These are phyloP conservation scores for Candoia aspera DNA, from an alignment of 2,113 vertebrate genomes.

Conservation along the genomic window DNA sequence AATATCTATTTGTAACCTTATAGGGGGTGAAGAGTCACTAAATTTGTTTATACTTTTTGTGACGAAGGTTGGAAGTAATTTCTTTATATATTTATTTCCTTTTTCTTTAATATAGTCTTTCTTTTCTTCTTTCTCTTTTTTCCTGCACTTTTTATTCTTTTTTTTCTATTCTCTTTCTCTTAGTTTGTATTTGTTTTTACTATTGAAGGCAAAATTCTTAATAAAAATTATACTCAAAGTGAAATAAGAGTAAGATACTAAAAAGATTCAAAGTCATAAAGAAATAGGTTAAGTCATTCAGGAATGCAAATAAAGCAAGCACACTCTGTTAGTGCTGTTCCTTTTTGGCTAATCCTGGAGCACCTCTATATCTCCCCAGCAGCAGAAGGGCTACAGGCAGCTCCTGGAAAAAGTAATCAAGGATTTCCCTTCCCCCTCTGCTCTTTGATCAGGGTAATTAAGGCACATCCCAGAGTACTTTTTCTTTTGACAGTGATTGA, in stretches of 20 bases:
- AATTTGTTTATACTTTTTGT: not conserved
- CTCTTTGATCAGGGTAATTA: not conserved
- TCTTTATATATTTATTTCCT: not conserved
- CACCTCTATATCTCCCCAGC: accelerated
- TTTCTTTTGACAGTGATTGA: conserved; percentile 35
- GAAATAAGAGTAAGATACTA: not conserved
- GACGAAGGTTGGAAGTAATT: not conserved
- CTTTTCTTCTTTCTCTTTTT: not conserved
- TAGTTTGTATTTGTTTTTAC: not conserved
- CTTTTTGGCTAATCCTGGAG: not conserved
- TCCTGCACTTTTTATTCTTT: not conserved
- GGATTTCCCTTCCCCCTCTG: not conserved
- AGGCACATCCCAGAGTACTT: not conserved
- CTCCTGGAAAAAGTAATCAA: conserved; percentile 27
- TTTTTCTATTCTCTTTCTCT: not conserved
- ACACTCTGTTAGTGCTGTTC: too few relatives aligned
- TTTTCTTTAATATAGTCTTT: not conserved
- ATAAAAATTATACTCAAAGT: not conserved
- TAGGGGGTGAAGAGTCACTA: not conserved
- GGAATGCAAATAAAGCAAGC: not conserved
- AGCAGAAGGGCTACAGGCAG: accelerated
- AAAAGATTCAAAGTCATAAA: not conserved
- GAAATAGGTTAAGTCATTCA: not conserved
- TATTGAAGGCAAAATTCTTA: not conserved
- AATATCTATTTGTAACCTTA: not conserved